Base-by-base conservation (phyloP, 1,140 invertebrate genomes). In the Macrobrachium nipponense region DNA sequence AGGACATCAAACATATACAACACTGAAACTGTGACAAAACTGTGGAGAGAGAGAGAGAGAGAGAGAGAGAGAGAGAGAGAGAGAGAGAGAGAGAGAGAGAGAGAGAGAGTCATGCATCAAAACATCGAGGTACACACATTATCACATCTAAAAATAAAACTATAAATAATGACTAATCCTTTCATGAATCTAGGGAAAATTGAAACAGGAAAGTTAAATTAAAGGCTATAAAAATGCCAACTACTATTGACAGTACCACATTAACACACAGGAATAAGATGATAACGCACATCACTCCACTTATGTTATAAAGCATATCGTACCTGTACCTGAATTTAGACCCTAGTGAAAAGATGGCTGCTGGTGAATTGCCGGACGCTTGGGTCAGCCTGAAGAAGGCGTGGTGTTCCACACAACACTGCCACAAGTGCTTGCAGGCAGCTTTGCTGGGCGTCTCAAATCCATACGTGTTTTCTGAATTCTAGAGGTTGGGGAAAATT, bases 351-450 rank as follows among this genome's bases (percentile, higher is more conserved):
- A 95, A 95, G 87, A 95, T 93, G 91, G 95, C 94, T 88, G 94
- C 92, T 90, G 94, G 92, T 60, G 88, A 89, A 86, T 88, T 88
- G 18, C 89, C 86, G 5, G 93, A 82, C 18, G 78, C 95, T 92
- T 93, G 96, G 90, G 97, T 95, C 68, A 99, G 92, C 77, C 98
- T 94, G 93, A 99, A 99, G 93, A 99, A 99, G 5, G 96, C 96
- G 92, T 99, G 98, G 91, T 99, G 98, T 90, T 99, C 98, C 43
- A 98, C 95, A 90, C 98, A 98, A 92, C 98, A 99, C 90, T 98
- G 97, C 97, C 98, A 99, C 77, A 99, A 92, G 92, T 99, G 98
- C 90, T 99, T 98, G 91, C 97, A 99, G 0, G 98, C 98, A 75
- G 97, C 93, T 89, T 97, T 95, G 70, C 96, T 97, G n/a, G 96